These are phyloP conservation scores for Brachionus koreanus DNA, from an alignment of 1,140 invertebrate species.

Conservation along the genomic window DNA sequence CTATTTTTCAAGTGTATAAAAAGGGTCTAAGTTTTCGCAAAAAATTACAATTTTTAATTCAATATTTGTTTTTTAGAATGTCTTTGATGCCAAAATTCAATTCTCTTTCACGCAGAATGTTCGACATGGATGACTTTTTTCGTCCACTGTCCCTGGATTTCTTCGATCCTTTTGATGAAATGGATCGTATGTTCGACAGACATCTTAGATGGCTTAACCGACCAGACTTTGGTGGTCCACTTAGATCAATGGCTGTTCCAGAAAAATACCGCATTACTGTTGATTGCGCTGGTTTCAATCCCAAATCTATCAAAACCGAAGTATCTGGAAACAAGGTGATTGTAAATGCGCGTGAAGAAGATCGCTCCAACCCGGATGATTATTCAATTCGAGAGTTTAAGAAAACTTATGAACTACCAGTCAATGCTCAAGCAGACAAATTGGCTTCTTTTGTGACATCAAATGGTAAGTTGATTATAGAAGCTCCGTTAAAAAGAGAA, in stretches of 20 bases:
- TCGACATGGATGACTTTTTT: conserved; percentile 11
- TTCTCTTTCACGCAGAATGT: neutral
- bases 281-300: conserved; percentile 25
- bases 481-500: conserved; percentile 35
- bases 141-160: conserved; percentile 3
- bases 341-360: conserved; percentile 7
- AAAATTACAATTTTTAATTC: neutral
- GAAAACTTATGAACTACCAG: conserved; percentile 32
- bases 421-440: neutral
- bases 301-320: conserved; percentile 37
- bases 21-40: neutral
- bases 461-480: conserved; percentile 4
- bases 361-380: conserved; percentile 3
- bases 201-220: neutral
- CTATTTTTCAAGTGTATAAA: conserved; percentile 9
- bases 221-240: neutral
- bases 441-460: conserved; percentile 9
- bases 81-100: conserved; percentile 16
- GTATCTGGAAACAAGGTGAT: conserved; percentile 19
- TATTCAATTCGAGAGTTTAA: conserved; percentile 36
- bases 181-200: conserved; percentile 4
- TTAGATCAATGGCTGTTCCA: neutral
- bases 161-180: conserved; percentile 29
- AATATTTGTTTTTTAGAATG: neutral
- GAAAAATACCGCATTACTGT: conserved; percentile 40